Evolutionary conservation across 2,113 vertebrate genomes (phyloP), one percentile per base, ranked within the genome.

Genomic region (Bubo blakistoni): DNA sequence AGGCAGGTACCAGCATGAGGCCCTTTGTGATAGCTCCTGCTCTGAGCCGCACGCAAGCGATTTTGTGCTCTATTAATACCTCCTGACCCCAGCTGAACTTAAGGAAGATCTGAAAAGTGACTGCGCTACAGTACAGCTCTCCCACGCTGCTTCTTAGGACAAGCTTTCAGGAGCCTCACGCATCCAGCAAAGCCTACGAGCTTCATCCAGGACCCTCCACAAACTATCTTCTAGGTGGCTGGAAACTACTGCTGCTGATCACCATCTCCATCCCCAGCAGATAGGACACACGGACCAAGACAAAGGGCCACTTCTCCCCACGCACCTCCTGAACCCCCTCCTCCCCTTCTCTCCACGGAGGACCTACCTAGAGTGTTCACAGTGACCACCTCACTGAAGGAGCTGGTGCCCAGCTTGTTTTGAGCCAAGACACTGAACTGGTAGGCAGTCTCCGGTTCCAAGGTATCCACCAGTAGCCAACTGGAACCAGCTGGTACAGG

Each of bases 331-430:
- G 16, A 76, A 17, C 57, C 49, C 51, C 2, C 34, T 22, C 65
- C 30, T 38, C 27, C 8, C 13, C 30, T 11, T 2, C 6, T 4
- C 5, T 54, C 87, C 49, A 1, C 0, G 1, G 46, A 88, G 47
- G 20, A 67, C 99, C 97, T 90, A 99, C 99, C 99, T 99, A 99
- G 98, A 98, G 99, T 99, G 98, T 98, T 99, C 98, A 99, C 99
- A 98, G 99, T 99, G 99, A 99, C 99, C 98, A 99, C 99, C 98
- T 99, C 99, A 94, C 99, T 99, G 98, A 99, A 99, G 97, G 99
- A 99, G 97, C 99, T 99, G 5, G 99, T 99, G 85, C 99, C 99
- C 98, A 99, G 98, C 97, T 99, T 99, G 98, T 99, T 99, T 96
- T 99, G 99, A 93, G 99, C 99, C 98, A 99, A 98, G 97, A 99